Base-by-base conservation (phyloP, 2,797 vertebrate genomes). In the Brachyalestes nurse region DNA sequence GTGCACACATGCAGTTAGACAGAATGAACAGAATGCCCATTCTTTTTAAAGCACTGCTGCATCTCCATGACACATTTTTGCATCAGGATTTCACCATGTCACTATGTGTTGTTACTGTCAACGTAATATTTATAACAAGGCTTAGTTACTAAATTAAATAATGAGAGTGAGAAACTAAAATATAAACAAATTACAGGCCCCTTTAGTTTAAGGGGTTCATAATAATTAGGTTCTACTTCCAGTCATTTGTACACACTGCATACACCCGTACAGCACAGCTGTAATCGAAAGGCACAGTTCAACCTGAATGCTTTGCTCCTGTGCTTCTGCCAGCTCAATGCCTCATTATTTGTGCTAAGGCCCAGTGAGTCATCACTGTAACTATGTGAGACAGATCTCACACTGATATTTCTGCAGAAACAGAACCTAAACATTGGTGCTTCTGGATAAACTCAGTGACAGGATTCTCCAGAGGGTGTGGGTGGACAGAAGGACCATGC, bases 381-480 rank as follows among this genome's bases (percentile, higher is more conserved):
- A 53, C 13, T 28, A 3, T n/a, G 17, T 58, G 40, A 74, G 55
- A 45, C 51, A 80, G 71, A 80, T n/a, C 53, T 69, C 40, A 45
- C 21, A 75, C 7, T 47, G 14, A 38, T 19, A 47, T 73, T 70
- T 61, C 67, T 62, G 17, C 45, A 49, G 19, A 51, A 62, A 49
- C 23, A 51, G 5, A 62, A 38, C 12, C 47, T 12, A 45, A 49
- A 38, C n/a, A 34, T 25, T n/a, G 58, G 21, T 65, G 16, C 34
- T 65, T 55, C 19, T 58, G 7, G 12, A 45, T 74, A 23, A 73
- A 47, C 49, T 45, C 42, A 51, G 58, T 72, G 70, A 19, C 78
- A 51, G 66, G 65, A 13, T 28, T 82, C 34, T 62, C 72, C 38
- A 62, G 34, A 60, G 53, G 66, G 53, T 42, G 75, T 78, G 71